These are phyloP conservation scores for Pentalonia nigronervosa DNA, from an alignment of 1,140 invertebrate species.

Conservation along the genomic window DNA sequence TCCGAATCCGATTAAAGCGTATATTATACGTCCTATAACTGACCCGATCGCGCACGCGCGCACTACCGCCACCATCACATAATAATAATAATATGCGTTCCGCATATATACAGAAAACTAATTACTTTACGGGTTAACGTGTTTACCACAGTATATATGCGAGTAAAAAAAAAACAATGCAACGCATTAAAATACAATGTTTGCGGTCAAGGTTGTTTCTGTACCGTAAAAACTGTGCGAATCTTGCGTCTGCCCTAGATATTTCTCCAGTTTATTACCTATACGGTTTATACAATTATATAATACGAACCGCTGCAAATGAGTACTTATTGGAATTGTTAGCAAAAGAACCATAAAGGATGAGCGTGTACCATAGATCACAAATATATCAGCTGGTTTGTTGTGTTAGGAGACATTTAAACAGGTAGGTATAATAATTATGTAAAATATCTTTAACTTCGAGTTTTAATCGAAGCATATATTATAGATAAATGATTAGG, in stretches of 20 bases:
- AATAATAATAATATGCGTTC: not conserved
- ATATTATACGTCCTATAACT: not conserved
- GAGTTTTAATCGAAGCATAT: not conserved
- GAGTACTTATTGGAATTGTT: not conserved
- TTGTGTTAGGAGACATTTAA: not conserved
- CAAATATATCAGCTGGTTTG: not conserved
- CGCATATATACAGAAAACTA: too few relatives aligned
- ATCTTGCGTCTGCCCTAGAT: conserved; percentile 23
- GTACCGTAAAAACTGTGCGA: conserved; percentile 44
- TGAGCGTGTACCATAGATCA: not conserved
- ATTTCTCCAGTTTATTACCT: not conserved
- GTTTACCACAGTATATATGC: not conserved
- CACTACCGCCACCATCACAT: too few relatives aligned
- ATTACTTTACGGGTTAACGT: conserved; percentile 26
- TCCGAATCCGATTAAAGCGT: conserved; percentile 8
- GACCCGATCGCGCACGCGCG: not conserved
- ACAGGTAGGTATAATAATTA: not conserved
- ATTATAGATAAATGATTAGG: not conserved
- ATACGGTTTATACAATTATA: not conserved
- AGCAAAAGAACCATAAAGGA: not conserved
- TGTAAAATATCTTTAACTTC: not conserved
- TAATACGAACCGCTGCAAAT: not conserved
- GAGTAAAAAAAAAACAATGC: conserved; percentile 4
- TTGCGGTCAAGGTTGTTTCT: conserved; percentile 21
- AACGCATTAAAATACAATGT: conserved; percentile 1